Percentiles rank a stretch among this genome's conserved stretches.
These are phyloP conservation scores for Oceanodroma leucorhoa DNA, from an alignment of 2,797 vertebrate genomes.

Conservation along the genomic window DNA sequence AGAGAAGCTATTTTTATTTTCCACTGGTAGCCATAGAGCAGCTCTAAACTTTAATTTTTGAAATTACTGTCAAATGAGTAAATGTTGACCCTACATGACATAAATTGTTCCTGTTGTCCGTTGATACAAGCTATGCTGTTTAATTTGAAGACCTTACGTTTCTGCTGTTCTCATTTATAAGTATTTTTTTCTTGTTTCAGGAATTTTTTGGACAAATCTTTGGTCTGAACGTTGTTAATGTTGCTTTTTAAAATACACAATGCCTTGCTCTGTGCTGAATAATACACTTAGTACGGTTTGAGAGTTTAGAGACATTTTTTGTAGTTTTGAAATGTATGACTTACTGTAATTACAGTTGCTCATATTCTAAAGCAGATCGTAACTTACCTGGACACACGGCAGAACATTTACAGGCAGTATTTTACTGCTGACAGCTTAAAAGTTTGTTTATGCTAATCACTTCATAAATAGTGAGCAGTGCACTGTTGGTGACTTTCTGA, in stretches of 20 bases:
- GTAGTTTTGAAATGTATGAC: not conserved
- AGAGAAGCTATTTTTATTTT: slow-evolving; percentile 46
- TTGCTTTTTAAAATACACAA: not conserved
- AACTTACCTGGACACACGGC: slow-evolving; percentile 43
- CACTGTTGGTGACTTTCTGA: not conserved
- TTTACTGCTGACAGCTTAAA: slow-evolving; percentile 43
- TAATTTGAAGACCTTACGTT: not conserved
- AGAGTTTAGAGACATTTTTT: not conserved
- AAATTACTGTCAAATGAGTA: not conserved
- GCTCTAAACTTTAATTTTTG: not conserved
- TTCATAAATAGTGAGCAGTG: slow-evolving; percentile 27
- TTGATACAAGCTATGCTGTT: not conserved
- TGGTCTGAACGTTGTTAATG: not conserved
- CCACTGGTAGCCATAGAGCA: not conserved
- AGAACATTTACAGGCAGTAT: slow-evolving; percentile 24
- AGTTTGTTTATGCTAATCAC: slow-evolving; percentile 54
- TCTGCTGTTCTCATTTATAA: not conserved
- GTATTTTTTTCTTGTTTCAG: not conserved
- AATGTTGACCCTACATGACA: not conserved
- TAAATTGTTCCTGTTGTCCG: not conserved
- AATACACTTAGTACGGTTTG: not conserved
- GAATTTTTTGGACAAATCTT: not conserved
- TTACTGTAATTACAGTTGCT: slow-evolving; percentile 48
- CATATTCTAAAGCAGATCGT: not conserved
- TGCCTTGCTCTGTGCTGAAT: not conserved